Percentiles rank a stretch among this genome's conserved stretches.
Conservation (phyloP, 2,797 vertebrate species). For the Premnoplex brunnescens region DNA sequence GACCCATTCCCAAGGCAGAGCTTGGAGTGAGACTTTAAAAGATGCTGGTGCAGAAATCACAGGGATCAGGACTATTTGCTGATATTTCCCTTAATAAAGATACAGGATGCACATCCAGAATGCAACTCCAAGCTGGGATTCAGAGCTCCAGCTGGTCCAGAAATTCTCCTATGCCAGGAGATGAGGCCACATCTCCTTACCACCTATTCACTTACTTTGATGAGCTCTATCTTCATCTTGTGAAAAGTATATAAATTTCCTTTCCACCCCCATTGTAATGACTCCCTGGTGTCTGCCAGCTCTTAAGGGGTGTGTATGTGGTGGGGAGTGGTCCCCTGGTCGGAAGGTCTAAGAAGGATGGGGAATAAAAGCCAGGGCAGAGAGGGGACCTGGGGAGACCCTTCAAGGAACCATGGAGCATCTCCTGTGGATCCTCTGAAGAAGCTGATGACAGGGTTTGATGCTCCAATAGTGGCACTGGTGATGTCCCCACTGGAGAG, state of each 20-base stretch:
- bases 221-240: not conserved
- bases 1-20: not conserved
- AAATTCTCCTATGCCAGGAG: not conserved
- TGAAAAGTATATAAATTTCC: not conserved
- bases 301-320: accelerated
- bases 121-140: not conserved
- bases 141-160: not conserved
- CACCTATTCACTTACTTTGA: not conserved
- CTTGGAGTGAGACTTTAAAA: not conserved
- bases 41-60: not conserved
- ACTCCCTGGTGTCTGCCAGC: accelerated
- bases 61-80: not conserved
- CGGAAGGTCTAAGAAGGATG: not conserved
- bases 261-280: not conserved
- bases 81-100: not conserved
- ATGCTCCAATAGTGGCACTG: not conserved
- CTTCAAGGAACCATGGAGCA: not conserved
- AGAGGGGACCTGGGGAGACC: not conserved
- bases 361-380: not conserved
- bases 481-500: not conserved
- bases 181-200: not conserved
- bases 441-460: not conserved
- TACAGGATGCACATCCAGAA: accelerated
- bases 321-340: too few relatives aligned
- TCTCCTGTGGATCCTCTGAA: not conserved